phyloP scores from a whole-genome alignment of 2,797 vertebrate species.

The Salmo trutta region DNA sequence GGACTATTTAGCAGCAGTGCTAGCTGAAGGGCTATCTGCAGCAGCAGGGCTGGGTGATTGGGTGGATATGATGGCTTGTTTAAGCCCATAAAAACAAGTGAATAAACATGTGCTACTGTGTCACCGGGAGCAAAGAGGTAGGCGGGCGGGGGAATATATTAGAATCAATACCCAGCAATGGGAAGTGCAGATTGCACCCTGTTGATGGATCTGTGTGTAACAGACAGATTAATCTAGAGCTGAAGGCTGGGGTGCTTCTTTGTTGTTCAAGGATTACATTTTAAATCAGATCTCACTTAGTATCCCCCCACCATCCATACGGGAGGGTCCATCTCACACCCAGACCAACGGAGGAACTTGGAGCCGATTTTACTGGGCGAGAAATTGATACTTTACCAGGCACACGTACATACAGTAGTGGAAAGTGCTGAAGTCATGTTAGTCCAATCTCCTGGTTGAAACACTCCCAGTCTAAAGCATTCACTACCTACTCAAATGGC shows the following conservation, averaged over 20 bases:
- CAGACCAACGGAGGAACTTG: constrained; percentile 63
- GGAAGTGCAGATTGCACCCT: constrained; percentile 52
- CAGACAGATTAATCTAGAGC: constrained; percentile 64
- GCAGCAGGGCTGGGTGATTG: constrained; percentile 31
- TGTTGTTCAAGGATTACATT: constrained; percentile 77
- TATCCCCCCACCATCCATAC: constrained; percentile 73
- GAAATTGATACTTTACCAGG: constrained; percentile 50
- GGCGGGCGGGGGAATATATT: constrained; percentile 57
- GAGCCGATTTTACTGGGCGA: constrained; percentile 58
- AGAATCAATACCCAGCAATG: constrained; percentile 65
- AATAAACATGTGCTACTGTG: constrained; percentile 60
- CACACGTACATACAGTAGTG: constrained; percentile 22
- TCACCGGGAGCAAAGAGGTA: constrained; percentile 50
- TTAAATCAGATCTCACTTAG: constrained; percentile 75
- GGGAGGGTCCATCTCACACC: constrained; percentile 47
- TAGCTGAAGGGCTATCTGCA: constrained; percentile 36
- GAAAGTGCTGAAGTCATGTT: constrained; percentile 74
- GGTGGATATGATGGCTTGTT: constrained; percentile 58
- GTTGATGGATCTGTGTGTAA: constrained; percentile 71
- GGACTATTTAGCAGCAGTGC: constrained; percentile 26
- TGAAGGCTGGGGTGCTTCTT: constrained; percentile 74
- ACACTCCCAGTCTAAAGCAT: constrained; percentile 64
- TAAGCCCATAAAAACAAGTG: constrained; percentile 62
- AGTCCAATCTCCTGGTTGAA: constrained; percentile 71
- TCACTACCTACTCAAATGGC: constrained; percentile 56